Evolutionary conservation across 2,888 invertebrate genomes (phyloP).

Genomic region (Tetragnatha montana): DNA sequence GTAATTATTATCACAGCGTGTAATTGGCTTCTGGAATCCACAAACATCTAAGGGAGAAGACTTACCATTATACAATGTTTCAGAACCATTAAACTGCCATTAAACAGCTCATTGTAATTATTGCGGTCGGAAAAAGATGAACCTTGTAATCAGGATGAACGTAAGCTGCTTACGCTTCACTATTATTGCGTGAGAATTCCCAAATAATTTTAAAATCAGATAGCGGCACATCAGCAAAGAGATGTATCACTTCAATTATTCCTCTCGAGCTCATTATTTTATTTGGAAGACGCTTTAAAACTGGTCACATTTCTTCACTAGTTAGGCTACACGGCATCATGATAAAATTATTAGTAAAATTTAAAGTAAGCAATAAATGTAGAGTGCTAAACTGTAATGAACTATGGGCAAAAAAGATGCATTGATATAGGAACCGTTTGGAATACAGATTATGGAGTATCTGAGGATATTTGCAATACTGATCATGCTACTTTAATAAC

Average conservation of each 20-base stretch:
- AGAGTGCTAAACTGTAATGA: too few species aligned
- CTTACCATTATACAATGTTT: constrained; percentile 52
- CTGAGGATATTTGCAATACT: too few species aligned
- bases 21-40: constrained; percentile 49
- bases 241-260: constrained; percentile 27
- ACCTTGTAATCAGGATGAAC: constrained; percentile 48
- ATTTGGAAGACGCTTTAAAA: background rate
- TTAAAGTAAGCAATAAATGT: too few species aligned
- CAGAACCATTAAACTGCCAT: constrained; percentile 60
- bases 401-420: too few species aligned
- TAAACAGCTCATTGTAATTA: constrained; percentile 60
- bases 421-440: too few species aligned
- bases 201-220: constrained; percentile 63
- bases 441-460: too few species aligned
- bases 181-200: constrained; percentile 37
- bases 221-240: constrained; percentile 15
- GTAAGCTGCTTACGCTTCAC: constrained; percentile 44
- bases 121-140: constrained; percentile 42
- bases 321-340: too few species aligned
- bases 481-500: too few species aligned
- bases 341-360: too few species aligned
- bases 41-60: constrained; percentile 7
- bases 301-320: too few species aligned
- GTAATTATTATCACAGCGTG: constrained; percentile 44
- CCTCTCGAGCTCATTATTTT: constrained; percentile 7